Base-by-base conservation (phyloP, 2,113 vertebrate genomes). In the Pycnonotus jocosus region DNA sequence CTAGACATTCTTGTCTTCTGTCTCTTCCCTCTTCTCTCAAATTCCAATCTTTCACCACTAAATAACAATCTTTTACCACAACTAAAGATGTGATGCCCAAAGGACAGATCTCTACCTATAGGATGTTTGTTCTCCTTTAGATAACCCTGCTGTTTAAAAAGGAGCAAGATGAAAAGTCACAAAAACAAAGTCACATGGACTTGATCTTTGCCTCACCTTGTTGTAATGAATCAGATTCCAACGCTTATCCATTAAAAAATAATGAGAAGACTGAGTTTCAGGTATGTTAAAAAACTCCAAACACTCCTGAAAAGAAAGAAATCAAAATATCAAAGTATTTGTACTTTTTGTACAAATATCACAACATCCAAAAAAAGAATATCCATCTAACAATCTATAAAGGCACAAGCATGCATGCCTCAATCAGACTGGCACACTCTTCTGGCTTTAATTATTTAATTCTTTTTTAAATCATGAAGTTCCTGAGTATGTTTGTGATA, bases 191-290 rank as follows among this genome's bases (percentile, higher is more conserved):
- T 37, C n/a, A 78, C 1, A 20, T 30, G 31, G 24, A 70, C 57
- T 47, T 23, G 33, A 70, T 18, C 33, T 83, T 66, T 62, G 45
- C 18, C 96, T 95, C 70, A 99, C 99, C 98, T 99, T 99, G 92
- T 98, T 99, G 80, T 99, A 99, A 97, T 99, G 99, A 92, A 99
- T 99, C 84, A 99, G 99, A 94, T 99, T 99, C 99, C 99, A 99
- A 37, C 99, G 97, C 93, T 99, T 99, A 98, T 99, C 99, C 99
- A 99, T 99, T 74, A 99, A 98, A 97, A 99, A 99, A 94, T 99
- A 99, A 91, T 99, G 98, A 38, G 99, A 98, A 11, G 99, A 99
- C 83, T 99, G 98, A 10, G 99, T 99, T 93, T 99, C 99, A 15
- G 99, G 99, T 88, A 99, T 99, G 90, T 99, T 99, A 98, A 99